Base-by-base conservation (phyloP, 2,888 invertebrate genomes). In the Neoitamus cyanurus region DNA sequence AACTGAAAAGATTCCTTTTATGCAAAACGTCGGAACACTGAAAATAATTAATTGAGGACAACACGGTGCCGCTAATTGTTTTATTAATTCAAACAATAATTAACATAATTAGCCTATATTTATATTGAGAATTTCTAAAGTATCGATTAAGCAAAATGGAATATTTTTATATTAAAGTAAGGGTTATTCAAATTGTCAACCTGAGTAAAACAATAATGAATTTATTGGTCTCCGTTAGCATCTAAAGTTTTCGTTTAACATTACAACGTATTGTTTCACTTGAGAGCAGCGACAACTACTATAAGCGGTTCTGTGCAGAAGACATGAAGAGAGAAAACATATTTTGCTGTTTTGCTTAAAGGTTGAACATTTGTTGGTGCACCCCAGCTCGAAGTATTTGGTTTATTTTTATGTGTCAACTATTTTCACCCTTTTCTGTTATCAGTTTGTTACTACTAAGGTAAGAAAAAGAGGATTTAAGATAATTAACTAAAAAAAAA, bases 31-130 rank as follows among this genome's bases (percentile, higher is more conserved):
- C 70, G 34, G 70, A 70, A 20, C 37, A 73, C 73, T 20, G n/a
- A 73, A 73, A 20, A 42, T 75, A 75, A 75, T 42, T 42, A 37
- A 30, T 20, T 28, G 30, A 13, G 9, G 31, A 13, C 28, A 72
- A 13, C 31, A 72, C 9, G 48, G 15, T 58, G 31, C 48, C 68
- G 36, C 4, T 30, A 69, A 82, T 82, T 69, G 82, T 82, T 69
- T 82, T 48, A 20, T 82, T 82, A 82, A 82, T 82, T 69, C 69
- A 82, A 82, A 82, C 82, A 82, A 82, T 82, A 82, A 80, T 80
- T 80, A 68, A 82, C 25, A 37, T 82, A 82, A 82, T 82, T 82
- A 80, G 82, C 36, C 20, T 82, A 82, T 36, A 82, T 82, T 82
- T 82, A 7, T 82, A 82, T 69, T 82, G 20, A 68, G 25, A 82